Percentiles rank a stretch among this genome's conserved stretches.
These are phyloP conservation scores for Saccopteryx leptura DNA, from an alignment of 2,113 vertebrate genomes.

Conservation along the genomic window DNA sequence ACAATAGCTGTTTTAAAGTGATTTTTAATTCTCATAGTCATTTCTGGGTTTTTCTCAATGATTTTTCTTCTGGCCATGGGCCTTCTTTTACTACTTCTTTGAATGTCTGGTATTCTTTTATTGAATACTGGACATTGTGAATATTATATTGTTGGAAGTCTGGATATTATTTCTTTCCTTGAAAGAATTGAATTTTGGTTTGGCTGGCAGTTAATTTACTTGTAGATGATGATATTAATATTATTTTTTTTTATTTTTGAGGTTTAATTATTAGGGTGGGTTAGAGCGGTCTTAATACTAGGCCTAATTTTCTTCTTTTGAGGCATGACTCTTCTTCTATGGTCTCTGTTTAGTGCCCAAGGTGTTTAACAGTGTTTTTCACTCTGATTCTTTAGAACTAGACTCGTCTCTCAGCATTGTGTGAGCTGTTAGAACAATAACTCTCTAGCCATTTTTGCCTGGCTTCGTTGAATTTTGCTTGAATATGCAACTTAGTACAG, in stretches of 20 bases:
- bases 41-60: slow-evolving; percentile 40
- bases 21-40: slow-evolving; percentile 10
- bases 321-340: not conserved
- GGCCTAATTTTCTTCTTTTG: not conserved
- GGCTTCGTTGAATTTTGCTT: slow-evolving; percentile 46
- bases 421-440: not conserved
- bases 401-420: not conserved
- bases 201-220: slow-evolving; percentile 21
- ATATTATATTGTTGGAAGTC: not conserved
- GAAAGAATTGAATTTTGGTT: slow-evolving; percentile 27
- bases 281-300: not conserved
- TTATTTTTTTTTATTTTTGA: not conserved
- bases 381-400: not conserved
- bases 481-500: not conserved
- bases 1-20: slow-evolving; percentile 3
- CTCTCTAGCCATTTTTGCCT: slow-evolving; percentile 13
- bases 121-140: not conserved
- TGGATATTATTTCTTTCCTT: slow-evolving; percentile 32
- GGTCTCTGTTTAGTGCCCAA: not conserved
- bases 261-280: not conserved
- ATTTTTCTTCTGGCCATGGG: not conserved
- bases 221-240: not conserved
- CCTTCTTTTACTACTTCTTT: not conserved
- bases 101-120: not conserved
- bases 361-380: not conserved